Evolutionary conservation across 2,797 vertebrate species (phyloP).

Genomic region (Lepilemur septentrionalis): DNA sequence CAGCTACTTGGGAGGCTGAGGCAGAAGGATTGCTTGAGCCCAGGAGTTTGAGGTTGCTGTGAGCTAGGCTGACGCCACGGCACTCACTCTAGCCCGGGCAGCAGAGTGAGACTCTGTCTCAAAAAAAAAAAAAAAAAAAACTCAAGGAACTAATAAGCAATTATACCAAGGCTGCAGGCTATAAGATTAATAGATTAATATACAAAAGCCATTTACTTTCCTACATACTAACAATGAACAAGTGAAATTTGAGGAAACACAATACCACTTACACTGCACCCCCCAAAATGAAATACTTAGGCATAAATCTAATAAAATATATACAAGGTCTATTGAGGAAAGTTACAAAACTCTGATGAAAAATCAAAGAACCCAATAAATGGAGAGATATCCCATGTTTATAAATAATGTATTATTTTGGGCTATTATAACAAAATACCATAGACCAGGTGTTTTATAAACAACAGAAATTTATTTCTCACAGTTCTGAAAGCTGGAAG

Average conservation of each 20-base stretch:
- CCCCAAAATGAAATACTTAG: not conserved
- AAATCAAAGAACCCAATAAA: not conserved
- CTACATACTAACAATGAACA: not conserved
- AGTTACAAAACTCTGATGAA: not conserved
- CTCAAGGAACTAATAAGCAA: not conserved
- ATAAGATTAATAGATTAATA: not conserved
- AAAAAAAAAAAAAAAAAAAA: too few species aligned
- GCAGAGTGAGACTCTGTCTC: too few species aligned
- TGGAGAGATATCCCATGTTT: not conserved
- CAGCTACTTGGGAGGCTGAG: too few species aligned
- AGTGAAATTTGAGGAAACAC: not conserved
- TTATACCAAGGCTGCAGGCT: not conserved
- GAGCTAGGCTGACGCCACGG: too few species aligned
- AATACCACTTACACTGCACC: not conserved
- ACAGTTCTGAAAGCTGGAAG: not conserved
- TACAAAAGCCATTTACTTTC: not conserved
- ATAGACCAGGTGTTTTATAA: not conserved
- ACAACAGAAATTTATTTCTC: not conserved
- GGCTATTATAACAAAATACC: not conserved
- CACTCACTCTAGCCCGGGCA: too few species aligned
- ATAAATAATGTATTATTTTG: not conserved
- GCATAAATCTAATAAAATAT: not conserved
- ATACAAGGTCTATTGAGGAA: not conserved
- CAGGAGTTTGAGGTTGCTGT: too few species aligned
- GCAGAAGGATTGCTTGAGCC: too few species aligned